These are phyloP conservation scores for Cyprinodon brontotheroides DNA, from an alignment of 2,113 vertebrate species.

Conservation along the genomic window DNA sequence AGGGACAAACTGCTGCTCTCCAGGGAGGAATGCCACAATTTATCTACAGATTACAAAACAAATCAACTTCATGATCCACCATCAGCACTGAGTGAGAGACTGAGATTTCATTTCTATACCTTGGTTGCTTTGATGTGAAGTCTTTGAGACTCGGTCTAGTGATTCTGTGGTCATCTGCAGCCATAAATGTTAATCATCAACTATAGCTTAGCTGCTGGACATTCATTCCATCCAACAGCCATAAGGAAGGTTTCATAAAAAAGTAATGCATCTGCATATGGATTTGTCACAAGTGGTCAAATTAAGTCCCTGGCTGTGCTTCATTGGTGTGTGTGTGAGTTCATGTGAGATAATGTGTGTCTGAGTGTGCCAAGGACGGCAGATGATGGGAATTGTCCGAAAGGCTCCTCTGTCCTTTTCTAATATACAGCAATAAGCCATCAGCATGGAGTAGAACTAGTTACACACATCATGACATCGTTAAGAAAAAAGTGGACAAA, in stretches of 20 bases:
- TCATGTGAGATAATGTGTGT: constrained; percentile 47
- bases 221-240: constrained; percentile 68
- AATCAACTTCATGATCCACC: constrained; percentile 54
- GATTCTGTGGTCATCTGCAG: constrained; percentile 60
- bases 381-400: constrained; percentile 58
- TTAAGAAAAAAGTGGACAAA: constrained; percentile 52
- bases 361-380: constrained; percentile 56
- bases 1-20: constrained; percentile 17
- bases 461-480: constrained; percentile 49
- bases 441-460: constrained; percentile 57
- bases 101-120: constrained; percentile 66
- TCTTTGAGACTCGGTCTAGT: constrained; percentile 53
- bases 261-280: constrained; percentile 8
- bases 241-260: constrained; percentile 55
- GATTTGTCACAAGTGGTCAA: background rate
- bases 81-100: constrained; percentile 53
- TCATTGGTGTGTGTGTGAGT: background rate
- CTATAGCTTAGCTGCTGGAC: constrained; percentile 55
- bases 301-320: background rate
- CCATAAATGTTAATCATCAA: constrained; percentile 75
- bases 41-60: constrained; percentile 51
- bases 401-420: constrained; percentile 62
- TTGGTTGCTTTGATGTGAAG: constrained; percentile 48
- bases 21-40: constrained; percentile 24
- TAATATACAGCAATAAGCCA: constrained; percentile 58